Conservation (phyloP, 2,888 invertebrate genomes). For the Stenchaetothrips biformis region DNA sequence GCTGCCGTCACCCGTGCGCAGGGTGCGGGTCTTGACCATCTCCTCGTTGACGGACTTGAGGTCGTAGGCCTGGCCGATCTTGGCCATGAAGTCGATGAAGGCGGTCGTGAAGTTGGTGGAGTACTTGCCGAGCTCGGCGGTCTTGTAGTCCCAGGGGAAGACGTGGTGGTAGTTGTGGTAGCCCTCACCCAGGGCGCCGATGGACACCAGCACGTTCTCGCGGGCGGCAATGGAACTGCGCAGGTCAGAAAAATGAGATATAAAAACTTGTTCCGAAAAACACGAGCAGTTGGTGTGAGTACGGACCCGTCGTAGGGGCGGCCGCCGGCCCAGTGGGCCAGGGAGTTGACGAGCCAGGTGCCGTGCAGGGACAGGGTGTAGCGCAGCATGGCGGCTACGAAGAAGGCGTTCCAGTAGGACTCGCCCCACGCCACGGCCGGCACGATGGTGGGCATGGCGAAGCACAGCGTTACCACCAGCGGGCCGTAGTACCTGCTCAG, state of each 20-base stretch:
- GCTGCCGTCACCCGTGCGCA: constrained; percentile 66
- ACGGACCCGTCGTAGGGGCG: constrained; percentile 47
- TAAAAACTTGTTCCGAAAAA: constrained; percentile 28
- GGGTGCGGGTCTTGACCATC: constrained; percentile 62
- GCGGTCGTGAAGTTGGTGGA: constrained; percentile 67
- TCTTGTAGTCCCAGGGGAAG: constrained; percentile 65
- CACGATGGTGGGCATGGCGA: constrained; percentile 53
- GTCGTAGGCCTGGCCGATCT: constrained; percentile 83
- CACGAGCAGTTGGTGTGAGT: neutral
- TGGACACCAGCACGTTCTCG: constrained; percentile 38
- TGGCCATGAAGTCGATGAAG: constrained; percentile 75
- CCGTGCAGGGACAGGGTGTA: constrained; percentile 55
- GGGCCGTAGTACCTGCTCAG: constrained; percentile 51
- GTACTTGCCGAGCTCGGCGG: constrained; percentile 66
- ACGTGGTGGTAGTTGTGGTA: constrained; percentile 48
- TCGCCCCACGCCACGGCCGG: constrained; percentile 58
- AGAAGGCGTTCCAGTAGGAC: constrained; percentile 43
- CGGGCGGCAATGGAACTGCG: constrained; percentile 38
- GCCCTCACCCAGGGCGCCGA: constrained; percentile 38
- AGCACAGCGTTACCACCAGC: constrained; percentile 50
- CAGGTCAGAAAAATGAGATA: neutral
- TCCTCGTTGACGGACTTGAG: constrained; percentile 71
- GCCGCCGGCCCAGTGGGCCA: constrained; percentile 53
- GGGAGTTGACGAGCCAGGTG: constrained; percentile 61
- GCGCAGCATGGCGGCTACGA: constrained; percentile 47